Evolutionary conservation across 2,797 vertebrate species (phyloP).

Genomic region (Aotus griseimembra): DNA sequence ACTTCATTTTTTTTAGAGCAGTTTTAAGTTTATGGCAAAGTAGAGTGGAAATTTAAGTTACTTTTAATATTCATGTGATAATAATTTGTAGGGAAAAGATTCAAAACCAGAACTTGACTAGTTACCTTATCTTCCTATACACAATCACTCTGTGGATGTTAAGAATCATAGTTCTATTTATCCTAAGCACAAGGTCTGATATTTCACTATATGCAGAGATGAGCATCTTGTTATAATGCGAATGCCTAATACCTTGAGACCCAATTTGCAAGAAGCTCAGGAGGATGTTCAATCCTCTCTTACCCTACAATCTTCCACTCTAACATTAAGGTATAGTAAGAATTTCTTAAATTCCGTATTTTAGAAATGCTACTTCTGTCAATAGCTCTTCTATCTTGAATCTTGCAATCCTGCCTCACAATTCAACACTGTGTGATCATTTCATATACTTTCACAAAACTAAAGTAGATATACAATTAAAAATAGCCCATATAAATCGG

Average conservation of each 20-base stretch:
- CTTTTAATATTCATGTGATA: not conserved
- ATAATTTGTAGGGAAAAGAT: not conserved
- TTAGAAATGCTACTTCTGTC: not conserved
- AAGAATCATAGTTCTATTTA: conserved; percentile 10
- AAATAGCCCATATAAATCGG: not conserved
- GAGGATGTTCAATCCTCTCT: not conserved
- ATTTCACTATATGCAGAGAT: conserved; percentile 10
- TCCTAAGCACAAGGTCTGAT: not conserved
- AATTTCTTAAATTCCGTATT: conserved; percentile 37
- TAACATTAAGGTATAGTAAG: not conserved
- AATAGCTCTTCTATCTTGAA: not conserved
- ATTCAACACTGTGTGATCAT: not conserved
- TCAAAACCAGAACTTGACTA: not conserved
- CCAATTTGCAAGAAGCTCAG: not conserved
- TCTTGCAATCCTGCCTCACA: not conserved
- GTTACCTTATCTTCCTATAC: not conserved
- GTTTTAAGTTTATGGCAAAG: not conserved
- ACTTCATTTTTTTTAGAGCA: not conserved
- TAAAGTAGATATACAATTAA: not conserved
- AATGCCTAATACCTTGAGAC: not conserved
- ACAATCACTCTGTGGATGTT: not conserved
- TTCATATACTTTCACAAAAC: conserved; percentile 23
- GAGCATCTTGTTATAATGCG: not conserved
- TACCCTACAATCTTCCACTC: not conserved
- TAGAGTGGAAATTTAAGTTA: conserved; percentile 1